Evolutionary conservation across 2,113 vertebrate genomes (phyloP), one percentile per base, ranked within the genome.

Genomic region (Ammodytes marinus): DNA sequence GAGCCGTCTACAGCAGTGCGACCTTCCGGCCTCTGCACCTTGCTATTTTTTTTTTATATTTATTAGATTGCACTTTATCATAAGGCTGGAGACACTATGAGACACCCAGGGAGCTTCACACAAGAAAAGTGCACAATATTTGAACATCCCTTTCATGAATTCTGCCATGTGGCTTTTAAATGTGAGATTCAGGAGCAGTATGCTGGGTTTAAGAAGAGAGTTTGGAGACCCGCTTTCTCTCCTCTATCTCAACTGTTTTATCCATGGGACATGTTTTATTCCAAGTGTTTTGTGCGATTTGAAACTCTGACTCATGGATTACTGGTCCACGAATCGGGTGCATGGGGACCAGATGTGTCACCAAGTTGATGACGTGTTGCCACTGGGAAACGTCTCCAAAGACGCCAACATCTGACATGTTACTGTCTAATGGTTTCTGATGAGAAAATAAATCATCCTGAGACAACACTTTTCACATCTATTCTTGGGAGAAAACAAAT

Each of bases 371-470:
- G 90, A 86, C 19, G 84, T 86, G 86, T 71, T 86, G 87, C 88
- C 81, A 68, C 81, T 57, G 76, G 83, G 73, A 90, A 81, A 81
- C n/a, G 77, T 88, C 88, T 90, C 91, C 8, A 60, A 78, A 80
- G 89, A 83, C 55, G 53, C 46, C 71, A 77, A 69, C 63, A 45
- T 81, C 69, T 90, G 91, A 90, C 87, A 89, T 91, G 84, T 87
- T 85, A 74, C 82, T 10, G 87, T 91, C 89, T 84, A 82, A 87
- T 89, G 79, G 83, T 73, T 90, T 91, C 49, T 82, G 80, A 87
- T 77, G 61, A 91, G 68, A 13, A 50, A 27, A 53, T 4, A 85
- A 87, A 85, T 82, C 83, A 85, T 65, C 88, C 69, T 40, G 67
- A 84, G 80, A 90, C 60, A 57, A 79, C 87, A 73, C 11, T 47